Evolutionary conservation across 2,888 invertebrate species (phyloP), one percentile per base, ranked within the genome.

Genomic region (Doris montereyensis): DNA sequence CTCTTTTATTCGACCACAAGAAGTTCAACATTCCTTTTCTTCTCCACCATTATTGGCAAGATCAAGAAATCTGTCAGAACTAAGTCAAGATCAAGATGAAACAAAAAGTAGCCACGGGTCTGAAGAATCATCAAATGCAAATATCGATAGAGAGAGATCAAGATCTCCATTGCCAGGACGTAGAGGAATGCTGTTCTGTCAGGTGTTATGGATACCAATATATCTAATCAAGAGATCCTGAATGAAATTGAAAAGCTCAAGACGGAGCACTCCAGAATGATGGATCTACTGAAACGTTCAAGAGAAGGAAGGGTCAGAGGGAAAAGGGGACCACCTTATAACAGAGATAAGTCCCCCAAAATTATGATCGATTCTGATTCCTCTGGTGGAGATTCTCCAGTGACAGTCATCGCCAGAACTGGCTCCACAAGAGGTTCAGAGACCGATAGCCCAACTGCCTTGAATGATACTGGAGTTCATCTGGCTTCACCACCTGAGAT

Each of bases 181-280:
- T 1, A 77, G 74, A 68, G 41, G 26, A 41, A 41, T 41, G 17
- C 52, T 57, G n/a, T 32, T 1, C 17, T 5, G 13, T 21, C 21
- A 0, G 32, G 67, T 30, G 8, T 30, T 2, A 21, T n/a, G 13
- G 57, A 35, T 17, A 2, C 34, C 10, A 76, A 58, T 28, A 58
- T 68, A 28, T 78, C 78, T 41, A 79, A 76, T 34, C 32, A 75
- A 8, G 62, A 79, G 60, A 78, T 82, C 4, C 79, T 83, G 73
- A 81, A 83, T 57, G 87, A 87, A 74, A 85, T 88, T 77, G 86
- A 86, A 52, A 86, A 84, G 17, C 82, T 89, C 24, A 85, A 85
- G 70, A 81, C 82, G 32, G 87, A 88, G 75, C 88, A 89, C 85
- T 81, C 83, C 2, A 85, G 84, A 78, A 85, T 88, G 82, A 86